Base-by-base conservation (phyloP, 2,888 invertebrate species). In the Cetonia aurata region DNA sequence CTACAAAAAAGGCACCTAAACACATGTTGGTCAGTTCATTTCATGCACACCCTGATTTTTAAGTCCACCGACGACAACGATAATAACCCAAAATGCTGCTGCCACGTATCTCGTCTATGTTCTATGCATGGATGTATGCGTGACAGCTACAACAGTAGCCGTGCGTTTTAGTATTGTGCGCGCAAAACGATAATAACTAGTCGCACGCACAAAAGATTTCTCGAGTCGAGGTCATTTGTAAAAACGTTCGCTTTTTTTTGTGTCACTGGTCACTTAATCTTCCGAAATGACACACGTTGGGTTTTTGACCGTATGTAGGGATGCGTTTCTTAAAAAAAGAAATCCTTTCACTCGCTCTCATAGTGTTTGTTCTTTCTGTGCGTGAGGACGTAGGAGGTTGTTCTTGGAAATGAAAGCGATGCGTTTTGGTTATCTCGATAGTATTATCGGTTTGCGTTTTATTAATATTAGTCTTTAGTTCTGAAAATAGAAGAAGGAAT, bases 241-340 rank as follows among this genome's bases (percentile, higher is more conserved):
- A 68, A 70, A 62, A 17, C 69, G 59, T 66, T 52, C 73, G 62
- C 66, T 74, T 72, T 62, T 48, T 73, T 75, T 72, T 75, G 75
- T 73, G 52, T 72, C 62, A 52, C 69, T 75, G 75, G 75, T 75
- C 75, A 73, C 73, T 73, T 75, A 71, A 75, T 75, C 75, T 75
- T 75, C 60, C 60, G 41, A 73, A 75, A 75, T 72, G 75, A 73
- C 75, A 75, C 67, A 69, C 41, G 15, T 53, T n/a, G 66, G 50
- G 69, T 57, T 68, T 67, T 68, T 50, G 60, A 33, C 31, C 33
- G 1, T 2, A 13, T n/a, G 25, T 19, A 53, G 25, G 55, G 15
- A 15, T n/a, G 55, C 13, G 13, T 13, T 37, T 17, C 41, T 50
- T 62, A 46, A 62, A 62, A 25, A 25, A n/a, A n/a, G n/a, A 60